Evolutionary conservation across 92 coral and sea anemone species (phyloP).

Genomic region (Parazoanthus darwini): DNA sequence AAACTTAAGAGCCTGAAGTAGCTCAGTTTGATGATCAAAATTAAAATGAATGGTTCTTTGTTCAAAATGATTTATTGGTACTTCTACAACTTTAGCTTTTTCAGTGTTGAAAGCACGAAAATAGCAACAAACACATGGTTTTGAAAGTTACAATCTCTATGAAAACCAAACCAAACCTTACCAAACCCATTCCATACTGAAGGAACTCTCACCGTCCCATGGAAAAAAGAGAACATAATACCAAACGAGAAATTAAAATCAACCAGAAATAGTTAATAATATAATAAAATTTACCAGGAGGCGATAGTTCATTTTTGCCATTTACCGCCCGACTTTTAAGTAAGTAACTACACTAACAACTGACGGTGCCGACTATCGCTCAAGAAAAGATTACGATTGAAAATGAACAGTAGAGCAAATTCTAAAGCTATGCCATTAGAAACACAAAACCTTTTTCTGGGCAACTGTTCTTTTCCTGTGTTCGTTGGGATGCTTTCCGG

Average conservation of each 20-base stretch:
- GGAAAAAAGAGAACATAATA: too few relatives aligned
- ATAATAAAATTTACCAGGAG: too few relatives aligned
- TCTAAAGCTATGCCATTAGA: background rate
- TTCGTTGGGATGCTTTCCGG: slow-evolving; percentile 6
- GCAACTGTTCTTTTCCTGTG: slow-evolving; percentile 19
- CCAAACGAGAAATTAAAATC: too few relatives aligned
- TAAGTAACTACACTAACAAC: background rate
- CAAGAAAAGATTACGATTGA: background rate
- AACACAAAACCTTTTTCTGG: slow-evolving; percentile 23
- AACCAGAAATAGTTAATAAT: too few relatives aligned
- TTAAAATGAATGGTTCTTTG: too few relatives aligned
- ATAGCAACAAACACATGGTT: background rate
- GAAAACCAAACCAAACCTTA: too few relatives aligned
- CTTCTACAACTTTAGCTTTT: background rate
- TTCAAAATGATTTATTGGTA: too few relatives aligned
- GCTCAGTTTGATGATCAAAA: too few relatives aligned
- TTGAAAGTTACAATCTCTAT: background rate
- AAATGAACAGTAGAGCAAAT: background rate
- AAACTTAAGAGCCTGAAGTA: too few relatives aligned
- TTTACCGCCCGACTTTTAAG: background rate
- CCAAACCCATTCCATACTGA: too few relatives aligned
- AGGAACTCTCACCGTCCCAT: too few relatives aligned
- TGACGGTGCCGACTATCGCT: background rate
- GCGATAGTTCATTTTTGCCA: background rate
- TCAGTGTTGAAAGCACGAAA: background rate